Conservation (phyloP, 1,140 invertebrate genomes). For the Thaumetopoea pityocampa region DNA sequence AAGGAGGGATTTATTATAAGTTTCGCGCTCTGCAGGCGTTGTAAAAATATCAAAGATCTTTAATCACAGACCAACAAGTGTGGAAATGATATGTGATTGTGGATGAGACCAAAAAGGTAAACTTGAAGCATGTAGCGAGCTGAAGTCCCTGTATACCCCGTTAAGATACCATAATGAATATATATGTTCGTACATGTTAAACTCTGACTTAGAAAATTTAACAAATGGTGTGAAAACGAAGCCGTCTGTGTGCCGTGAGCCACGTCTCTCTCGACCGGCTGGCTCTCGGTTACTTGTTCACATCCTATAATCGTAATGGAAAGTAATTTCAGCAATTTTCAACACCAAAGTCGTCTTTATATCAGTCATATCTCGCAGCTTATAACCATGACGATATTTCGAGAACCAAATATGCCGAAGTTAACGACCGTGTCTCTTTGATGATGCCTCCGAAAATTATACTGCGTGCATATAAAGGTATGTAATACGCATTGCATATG, state of each 20-base stretch:
- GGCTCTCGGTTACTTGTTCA: conserved; percentile 45
- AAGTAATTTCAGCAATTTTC: conserved; percentile 55
- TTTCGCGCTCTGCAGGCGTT: too few species aligned
- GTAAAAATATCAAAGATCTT: too few species aligned
- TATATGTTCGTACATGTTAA: too few species aligned
- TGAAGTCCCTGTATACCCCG: too few species aligned
- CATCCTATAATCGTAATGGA: conserved; percentile 51
- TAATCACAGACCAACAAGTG: too few species aligned
- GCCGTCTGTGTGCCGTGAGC: conserved; percentile 27
- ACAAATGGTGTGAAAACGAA: conserved; percentile 36
- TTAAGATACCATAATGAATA: too few species aligned
- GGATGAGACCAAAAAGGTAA: too few species aligned
- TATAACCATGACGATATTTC: conserved; percentile 22
- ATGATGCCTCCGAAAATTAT: conserved; percentile 27
- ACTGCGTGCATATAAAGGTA: conserved; percentile 24
- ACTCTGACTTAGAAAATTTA: too few species aligned
- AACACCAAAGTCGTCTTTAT: conserved; percentile 38
- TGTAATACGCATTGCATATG: too few species aligned
- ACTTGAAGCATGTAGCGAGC: too few species aligned
- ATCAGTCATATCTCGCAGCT: conserved; percentile 40
- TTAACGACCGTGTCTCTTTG: conserved; percentile 29
- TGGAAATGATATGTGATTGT: too few species aligned
- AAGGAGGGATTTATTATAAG: too few species aligned
- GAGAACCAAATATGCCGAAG: conserved; percentile 31
- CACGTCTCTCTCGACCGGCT: conserved; percentile 41